Evolutionary conservation across 2,113 vertebrate genomes (phyloP), one percentile per base, ranked within the genome.

Genomic region (Danio rerio): DNA sequence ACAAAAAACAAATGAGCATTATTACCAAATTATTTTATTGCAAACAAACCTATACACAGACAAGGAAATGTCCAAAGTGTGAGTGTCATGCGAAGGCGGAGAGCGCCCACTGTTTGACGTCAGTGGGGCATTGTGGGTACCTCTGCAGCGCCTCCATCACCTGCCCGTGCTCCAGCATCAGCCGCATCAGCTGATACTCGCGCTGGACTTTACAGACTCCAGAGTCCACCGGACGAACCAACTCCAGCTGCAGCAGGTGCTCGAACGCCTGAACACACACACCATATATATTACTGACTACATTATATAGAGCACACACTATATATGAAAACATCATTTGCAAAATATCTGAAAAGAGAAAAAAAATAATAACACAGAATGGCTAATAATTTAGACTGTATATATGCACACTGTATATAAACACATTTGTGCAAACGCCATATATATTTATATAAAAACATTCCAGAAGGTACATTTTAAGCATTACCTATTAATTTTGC

Each of bases 111-210:
- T 98, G 97, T 11, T 94, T 95, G 2, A 99, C 89, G 0, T 99
- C 97, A 0, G 96, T 98, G 52, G 98, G 98, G 89, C 98, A 99
- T 86, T 98, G 98, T 15, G 98, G 96, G 8, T 99, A 99, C 0
- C 89, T 94, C 83, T 99, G 98, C 89, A 99, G 85, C 0, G 96
- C 96, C 2, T 98, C 96, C 95, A 96, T 96, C 88, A 99, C 95
- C 81, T 99, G 97, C 3, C 86, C 93, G 81, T 93, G 95, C 90
- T 98, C 96, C 92, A 99, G 84, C 82, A 97, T 94, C 53, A 99
- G 94, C 5, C 89, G 93, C 95, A 99, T 91, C 2, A 98, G 88
- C 73, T 96, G 93, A 76, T 93, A 99, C 52, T 99, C 98, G 7
- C 87, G 94, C 92, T 99, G 97, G 0, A 91, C 88, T 40, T 94